Percentiles rank a stretch among this genome's conserved stretches.
These are phyloP conservation scores for Helicoverpa assulta DNA, from an alignment of 2,888 invertebrate genomes.

Conservation along the genomic window DNA sequence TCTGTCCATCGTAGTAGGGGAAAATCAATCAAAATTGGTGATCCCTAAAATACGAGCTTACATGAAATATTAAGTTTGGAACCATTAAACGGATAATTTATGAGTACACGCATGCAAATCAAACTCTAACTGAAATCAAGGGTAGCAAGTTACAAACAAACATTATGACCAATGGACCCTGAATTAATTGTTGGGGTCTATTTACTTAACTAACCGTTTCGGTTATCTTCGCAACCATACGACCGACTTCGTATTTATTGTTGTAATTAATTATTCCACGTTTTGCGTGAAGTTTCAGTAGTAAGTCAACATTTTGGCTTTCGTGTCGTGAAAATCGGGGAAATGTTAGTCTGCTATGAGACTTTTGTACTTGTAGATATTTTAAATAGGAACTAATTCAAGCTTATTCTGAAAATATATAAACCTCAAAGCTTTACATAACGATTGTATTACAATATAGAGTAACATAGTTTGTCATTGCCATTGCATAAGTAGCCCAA, in stretches of 20 bases:
- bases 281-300: slow-evolving; percentile 51
- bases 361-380: not conserved
- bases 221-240: slow-evolving; percentile 87
- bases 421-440: too few relatives aligned
- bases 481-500: not conserved
- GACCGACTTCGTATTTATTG: slow-evolving; percentile 77
- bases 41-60: slow-evolving; percentile 30
- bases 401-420: not conserved
- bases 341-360: not conserved
- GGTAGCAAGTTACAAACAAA: slow-evolving; percentile 83
- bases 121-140: slow-evolving; percentile 65
- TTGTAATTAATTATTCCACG: slow-evolving; percentile 72
- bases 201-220: slow-evolving; percentile 84
- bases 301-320: slow-evolving; percentile 42
- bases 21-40: slow-evolving; percentile 19
- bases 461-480: not conserved
- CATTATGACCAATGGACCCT: slow-evolving; percentile 88
- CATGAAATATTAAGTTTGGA: slow-evolving; percentile 45
- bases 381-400: slow-evolving; percentile 6
- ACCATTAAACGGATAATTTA: slow-evolving; percentile 53
- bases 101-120: slow-evolving; percentile 55
- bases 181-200: slow-evolving; percentile 87
- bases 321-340: slow-evolving; percentile 10
- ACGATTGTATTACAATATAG: too few relatives aligned
- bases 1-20: not conserved